Percentiles rank a stretch among this genome's conserved stretches.
These are phyloP conservation scores for Edolisoma coerulescens DNA, from an alignment of 2,113 vertebrate genomes.

Conservation along the genomic window DNA sequence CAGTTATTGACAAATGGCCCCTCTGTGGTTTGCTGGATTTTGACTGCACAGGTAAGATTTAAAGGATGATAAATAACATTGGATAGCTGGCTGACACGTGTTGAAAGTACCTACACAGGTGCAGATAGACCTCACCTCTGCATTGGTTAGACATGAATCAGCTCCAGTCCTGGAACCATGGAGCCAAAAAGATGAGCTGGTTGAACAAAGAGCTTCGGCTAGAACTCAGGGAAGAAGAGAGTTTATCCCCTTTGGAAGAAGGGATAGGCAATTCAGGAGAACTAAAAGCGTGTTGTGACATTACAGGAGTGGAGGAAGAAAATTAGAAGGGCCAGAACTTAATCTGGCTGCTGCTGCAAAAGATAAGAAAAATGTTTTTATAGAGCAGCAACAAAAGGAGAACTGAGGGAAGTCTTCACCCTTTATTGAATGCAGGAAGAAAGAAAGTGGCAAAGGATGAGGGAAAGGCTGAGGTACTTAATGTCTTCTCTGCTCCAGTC, in stretches of 20 bases:
- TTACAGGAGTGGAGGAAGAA: neutral
- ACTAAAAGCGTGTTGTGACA: neutral
- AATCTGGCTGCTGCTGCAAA: neutral
- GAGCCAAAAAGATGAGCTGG: neutral
- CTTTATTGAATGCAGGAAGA: neutral
- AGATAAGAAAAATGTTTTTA: neutral
- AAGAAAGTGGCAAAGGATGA: neutral
- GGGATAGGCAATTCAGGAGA: neutral
- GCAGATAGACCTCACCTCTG: neutral
- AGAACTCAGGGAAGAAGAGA: neutral
- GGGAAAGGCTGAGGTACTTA: neutral
- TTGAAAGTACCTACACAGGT: neutral
- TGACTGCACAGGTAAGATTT: neutral
- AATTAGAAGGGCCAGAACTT: neutral
- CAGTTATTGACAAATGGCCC: neutral
- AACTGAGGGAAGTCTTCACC: neutral
- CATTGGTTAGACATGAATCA: neutral
- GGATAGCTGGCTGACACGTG: neutral
- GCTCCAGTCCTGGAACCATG: neutral
- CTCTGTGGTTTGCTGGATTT: neutral
- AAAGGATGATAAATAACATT: neutral
- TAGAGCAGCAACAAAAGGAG: neutral
- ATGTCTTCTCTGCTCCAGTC: neutral
- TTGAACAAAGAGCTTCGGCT: neutral
- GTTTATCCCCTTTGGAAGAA: neutral